phyloP scores from a whole-genome alignment of 2,888 invertebrate species.

The Phortica magna region DNA sequence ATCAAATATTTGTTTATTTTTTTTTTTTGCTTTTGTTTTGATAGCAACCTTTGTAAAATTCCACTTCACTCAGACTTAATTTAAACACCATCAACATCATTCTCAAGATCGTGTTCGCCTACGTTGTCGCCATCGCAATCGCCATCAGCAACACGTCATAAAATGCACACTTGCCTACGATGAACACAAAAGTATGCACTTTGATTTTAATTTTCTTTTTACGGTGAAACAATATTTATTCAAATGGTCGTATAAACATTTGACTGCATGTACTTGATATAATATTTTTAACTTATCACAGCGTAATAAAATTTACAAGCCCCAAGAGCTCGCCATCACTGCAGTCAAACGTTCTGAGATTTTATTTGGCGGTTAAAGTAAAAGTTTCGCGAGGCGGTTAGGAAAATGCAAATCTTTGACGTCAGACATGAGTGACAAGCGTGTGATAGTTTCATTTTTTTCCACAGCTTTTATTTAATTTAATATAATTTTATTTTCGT shows the following conservation, averaged over 20 bases:
- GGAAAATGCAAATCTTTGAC: background rate
- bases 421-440: conserved; percentile 5
- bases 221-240: background rate
- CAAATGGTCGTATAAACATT: background rate
- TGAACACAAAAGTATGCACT: background rate
- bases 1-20: conserved; percentile 5
- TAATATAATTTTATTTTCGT: background rate
- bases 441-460: background rate
- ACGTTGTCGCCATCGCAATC: background rate
- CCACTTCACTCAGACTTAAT: conserved; percentile 25
- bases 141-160: background rate
- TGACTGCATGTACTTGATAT: conserved; percentile 6
- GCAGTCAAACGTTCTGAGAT: background rate
- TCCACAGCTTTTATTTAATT: background rate
- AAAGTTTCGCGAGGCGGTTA: background rate
- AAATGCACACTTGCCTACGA: background rate
- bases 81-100: background rate
- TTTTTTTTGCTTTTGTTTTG: background rate
- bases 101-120: background rate
- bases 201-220: background rate
- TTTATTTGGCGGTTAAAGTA: background rate
- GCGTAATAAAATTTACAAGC: conserved; percentile 3
- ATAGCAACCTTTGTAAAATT: conserved; percentile 1
- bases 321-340: background rate
- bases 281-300: conserved; percentile 3